Evolutionary conservation across 2,113 vertebrate genomes (phyloP), one percentile per base, ranked within the genome.

Genomic region (Bufo bufo): DNA sequence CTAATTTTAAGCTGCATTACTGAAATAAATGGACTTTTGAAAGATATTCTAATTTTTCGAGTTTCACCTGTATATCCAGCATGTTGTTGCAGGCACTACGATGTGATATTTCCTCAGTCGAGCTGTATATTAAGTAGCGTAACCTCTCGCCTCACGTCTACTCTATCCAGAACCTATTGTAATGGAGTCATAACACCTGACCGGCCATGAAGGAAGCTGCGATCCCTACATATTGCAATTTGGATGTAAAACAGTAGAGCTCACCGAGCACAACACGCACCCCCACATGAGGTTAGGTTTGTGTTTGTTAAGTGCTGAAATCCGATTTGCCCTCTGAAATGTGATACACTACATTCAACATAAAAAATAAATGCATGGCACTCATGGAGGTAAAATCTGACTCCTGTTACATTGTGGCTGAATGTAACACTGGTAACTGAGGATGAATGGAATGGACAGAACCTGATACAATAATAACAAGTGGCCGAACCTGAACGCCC

Each of bases 301-400:
- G 63, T 84, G 63, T 84, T 71, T 84, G 82, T 84, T 84, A 84
- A 84, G 66, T 84, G 82, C 17, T 84, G 82, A 84, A 69, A 84
- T 84, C 82, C 82, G 82, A 84, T 84, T 84, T 84, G 82, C 82
- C 82, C 82, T 84, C 52, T 84, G 82, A 69, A 84, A 84, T 69
- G 82, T 14, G 82, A 84, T 84, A 23, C 65, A 71, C 63, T 69
- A 49, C 82, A n/a, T 54, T 84, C 63, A 84, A 52, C 82, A 84
- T 84, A 71, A 84, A 84, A 84, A 84, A 84, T 84, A 84, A 84
- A 84, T 84, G 82, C 82, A 84, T 33, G 82, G 63, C 82, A 54
- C 49, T 71, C 82, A 52, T 71, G 82, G 63, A 69, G 82, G 82
- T 12, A 84, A 84, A 84, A 84, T 84, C 82, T 84, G 82, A 84